Evolutionary conservation across 2,113 vertebrate genomes (phyloP).

Genomic region (Ptilorrhoa leucosticta): DNA sequence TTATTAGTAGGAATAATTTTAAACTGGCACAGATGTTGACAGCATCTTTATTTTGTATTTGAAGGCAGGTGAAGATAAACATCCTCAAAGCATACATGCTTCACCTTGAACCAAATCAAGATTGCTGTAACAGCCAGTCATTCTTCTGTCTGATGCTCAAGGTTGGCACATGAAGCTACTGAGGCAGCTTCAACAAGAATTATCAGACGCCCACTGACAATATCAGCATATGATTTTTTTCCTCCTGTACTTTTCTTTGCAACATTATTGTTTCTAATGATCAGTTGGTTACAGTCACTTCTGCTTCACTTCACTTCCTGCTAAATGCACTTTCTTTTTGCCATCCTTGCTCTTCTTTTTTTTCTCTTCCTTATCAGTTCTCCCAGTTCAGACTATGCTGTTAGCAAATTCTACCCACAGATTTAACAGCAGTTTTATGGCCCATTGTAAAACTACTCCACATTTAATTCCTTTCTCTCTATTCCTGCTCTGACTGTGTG

Average conservation of each 20-base stretch:
- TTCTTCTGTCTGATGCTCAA: background rate
- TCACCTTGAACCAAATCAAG: background rate
- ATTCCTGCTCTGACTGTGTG: background rate
- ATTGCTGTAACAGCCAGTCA: background rate
- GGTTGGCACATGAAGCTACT: background rate
- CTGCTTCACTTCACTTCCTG: background rate
- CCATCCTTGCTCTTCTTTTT: background rate
- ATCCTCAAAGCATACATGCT: background rate
- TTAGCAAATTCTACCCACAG: background rate
- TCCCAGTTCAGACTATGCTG: background rate
- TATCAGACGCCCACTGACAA: background rate
- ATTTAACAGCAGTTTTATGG: background rate
- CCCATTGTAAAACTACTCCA: background rate
- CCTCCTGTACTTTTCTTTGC: background rate
- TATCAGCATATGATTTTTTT: background rate
- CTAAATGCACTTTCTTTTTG: background rate
- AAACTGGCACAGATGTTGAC: background rate
- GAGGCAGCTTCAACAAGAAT: background rate
- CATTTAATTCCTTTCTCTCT: background rate
- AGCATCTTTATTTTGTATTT: background rate
- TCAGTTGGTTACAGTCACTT: background rate
- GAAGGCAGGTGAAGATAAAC: background rate
- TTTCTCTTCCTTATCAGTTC: background rate
- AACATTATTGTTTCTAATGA: background rate
- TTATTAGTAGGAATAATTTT: background rate